Conservation (phyloP, 92 coral and sea anemone species). For the Phenganax marumi region DNA sequence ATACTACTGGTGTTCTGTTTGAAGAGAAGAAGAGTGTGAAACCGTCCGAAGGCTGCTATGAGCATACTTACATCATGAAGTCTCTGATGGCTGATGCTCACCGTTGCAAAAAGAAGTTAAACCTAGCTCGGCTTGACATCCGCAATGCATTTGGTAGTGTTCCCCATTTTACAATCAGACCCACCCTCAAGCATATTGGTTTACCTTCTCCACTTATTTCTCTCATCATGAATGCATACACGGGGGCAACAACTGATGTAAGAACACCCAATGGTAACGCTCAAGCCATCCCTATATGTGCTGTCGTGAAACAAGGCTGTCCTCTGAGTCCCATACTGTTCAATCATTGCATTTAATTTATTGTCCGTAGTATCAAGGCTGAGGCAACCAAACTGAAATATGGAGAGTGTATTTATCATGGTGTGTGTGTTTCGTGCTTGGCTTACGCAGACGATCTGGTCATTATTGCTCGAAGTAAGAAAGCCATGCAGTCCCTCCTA, state of each 20-base stretch:
- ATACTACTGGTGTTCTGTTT: conserved; percentile 31
- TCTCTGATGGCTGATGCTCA: conserved; percentile 24
- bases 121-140: conserved; percentile 32
- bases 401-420: conserved; percentile 13
- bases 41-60: conserved; percentile 37
- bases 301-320: conserved; percentile 37
- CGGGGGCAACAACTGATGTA: not conserved
- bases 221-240: not conserved
- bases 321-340: conserved; percentile 31
- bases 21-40: conserved; percentile 30
- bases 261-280: conserved; percentile 3
- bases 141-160: conserved; percentile 31
- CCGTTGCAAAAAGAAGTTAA: not conserved
- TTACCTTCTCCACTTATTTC: not conserved
- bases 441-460: conserved; percentile 43
- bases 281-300: conserved; percentile 14
- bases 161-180: conserved; percentile 4
- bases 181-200: not conserved
- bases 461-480: conserved; percentile 30
- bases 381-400: conserved; percentile 8
- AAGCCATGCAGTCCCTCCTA: conserved; percentile 21
- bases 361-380: conserved; percentile 6
- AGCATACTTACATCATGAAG: conserved; percentile 32
- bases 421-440: not conserved
- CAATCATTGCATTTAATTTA: conserved; percentile 25